Evolutionary conservation across 2,113 vertebrate species (phyloP).

Genomic region (Apodemus sylvaticus): DNA sequence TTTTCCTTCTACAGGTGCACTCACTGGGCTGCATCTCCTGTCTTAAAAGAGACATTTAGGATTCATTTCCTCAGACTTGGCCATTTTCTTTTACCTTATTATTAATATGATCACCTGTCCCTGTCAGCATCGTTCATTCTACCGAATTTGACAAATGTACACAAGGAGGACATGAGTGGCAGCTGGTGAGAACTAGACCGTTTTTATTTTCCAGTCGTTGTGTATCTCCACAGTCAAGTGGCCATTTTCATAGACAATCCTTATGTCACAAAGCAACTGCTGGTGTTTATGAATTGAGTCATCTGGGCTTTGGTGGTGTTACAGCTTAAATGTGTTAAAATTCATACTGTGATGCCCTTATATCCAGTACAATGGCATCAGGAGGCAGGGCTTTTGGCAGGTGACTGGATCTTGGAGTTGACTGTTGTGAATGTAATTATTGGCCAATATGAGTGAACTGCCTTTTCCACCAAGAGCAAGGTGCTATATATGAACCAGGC

Average conservation of each 20-base stretch:
- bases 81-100: background rate
- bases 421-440: background rate
- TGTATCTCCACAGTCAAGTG: background rate
- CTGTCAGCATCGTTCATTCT: no score
- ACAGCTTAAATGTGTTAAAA: background rate
- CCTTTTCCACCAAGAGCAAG: background rate
- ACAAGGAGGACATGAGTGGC: background rate
- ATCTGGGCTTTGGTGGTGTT: background rate
- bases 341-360: background rate
- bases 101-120: background rate
- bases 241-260: background rate
- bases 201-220: background rate
- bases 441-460: background rate
- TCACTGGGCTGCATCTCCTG: background rate
- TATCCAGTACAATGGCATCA: background rate
- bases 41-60: background rate
- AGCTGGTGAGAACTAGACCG: background rate
- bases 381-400: background rate
- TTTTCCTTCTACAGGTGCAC: background rate
- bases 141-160: background rate
- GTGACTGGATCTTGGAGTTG: background rate
- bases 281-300: background rate
- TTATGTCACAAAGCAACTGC: background rate
- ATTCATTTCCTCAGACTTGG: background rate
- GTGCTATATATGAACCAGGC: background rate